Base-by-base conservation (phyloP, 2,113 vertebrate genomes). In the Ciconia stormi region DNA sequence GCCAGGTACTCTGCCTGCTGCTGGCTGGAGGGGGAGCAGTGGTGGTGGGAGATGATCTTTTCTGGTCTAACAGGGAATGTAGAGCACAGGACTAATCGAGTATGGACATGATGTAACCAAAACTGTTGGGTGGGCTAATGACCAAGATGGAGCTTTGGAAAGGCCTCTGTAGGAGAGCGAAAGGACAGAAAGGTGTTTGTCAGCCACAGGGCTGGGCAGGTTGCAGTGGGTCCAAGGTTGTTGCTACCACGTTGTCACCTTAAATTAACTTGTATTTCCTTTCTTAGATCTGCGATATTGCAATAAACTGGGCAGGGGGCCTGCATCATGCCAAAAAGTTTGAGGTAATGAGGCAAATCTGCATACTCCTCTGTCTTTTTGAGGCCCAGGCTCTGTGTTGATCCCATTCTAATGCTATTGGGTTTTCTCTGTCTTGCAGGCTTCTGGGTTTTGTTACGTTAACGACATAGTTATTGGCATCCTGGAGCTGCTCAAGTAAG, bases 391-490 rank as follows among this genome's bases (percentile, higher is more conserved):
- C 30, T 89, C 25, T 65, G 14, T 40, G 40, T 5, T 56, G 25
- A n/a, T 82, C 52, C 29, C 1, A 0, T 16, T 62, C 38, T 93
- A 56, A 97, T 32, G 34, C 50, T 62, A 2, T 42, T 96, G 25
- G 93, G 13, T 93, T 93, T 97, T 83, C 55, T 91, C 72, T 90
- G 69, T 30, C 13, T 77, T 78, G 2, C 97, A 99, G 99, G 99
- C 99, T 4, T 99, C 99, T 44, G 99, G 99, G 17, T 99, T 99
- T 97, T 99, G 99, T 95, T 99, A 99, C 1, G 99, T 99, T 62
- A 99, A 99, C 5, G 99, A 99, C 98, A 99, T 99, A 59, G 99
- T 99, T 89, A 99, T 99, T 15, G 99, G 99, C 95, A 99, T 99
- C 83, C 98, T 99, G 98, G 99, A 99, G 94, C 98, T 99, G 50